Evolutionary conservation across 2,113 vertebrate species (phyloP), one percentile per base, ranked within the genome.

Genomic region (Sciurus niger): DNA sequence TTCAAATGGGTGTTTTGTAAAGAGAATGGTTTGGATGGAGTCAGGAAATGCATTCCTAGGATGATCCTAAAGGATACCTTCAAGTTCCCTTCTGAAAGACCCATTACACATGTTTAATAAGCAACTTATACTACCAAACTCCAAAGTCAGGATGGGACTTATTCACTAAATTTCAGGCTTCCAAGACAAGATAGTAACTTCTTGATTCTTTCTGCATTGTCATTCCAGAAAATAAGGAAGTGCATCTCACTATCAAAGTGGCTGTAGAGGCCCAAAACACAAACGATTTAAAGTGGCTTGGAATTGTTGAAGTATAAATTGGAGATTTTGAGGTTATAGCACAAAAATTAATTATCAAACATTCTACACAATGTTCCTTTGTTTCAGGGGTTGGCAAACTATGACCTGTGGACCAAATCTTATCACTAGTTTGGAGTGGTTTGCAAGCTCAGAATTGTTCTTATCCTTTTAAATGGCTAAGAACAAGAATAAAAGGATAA

Each of bases 261-360:
- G 22, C 30, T 72, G 11, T 34, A 37, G 10, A n/a, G 28, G 1
- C 37, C n/a, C 34, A 34, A 77, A 86, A 28, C 24, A 70, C 7
- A 43, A 48, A 84, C 0, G 34, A 13, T 67, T 90, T 70, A 22
- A 12, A 48, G 55, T 83, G 25, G 18, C 34, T 63, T 86, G 17
- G 51, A 77, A 77, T n/a, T 48, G 4, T 70, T 83, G n/a, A 77
- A 90, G 25, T 6, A 40, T 25, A 14, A 58, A 34, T 63, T 55
- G 25, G 37, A 83, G 30, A 48, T 83, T 63, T 28, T 84, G 68
- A 51, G 22, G 1, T 83, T 88, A 77, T 34, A 43, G 30, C 22
- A 72, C n/a, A 94, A n/a, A 84, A 55, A 70, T 92, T 94, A 88
- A 92, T 78, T 77, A 37, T 20, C 77, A 83, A 43, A 77, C 70